Conservation (phyloP, 2,797 vertebrate species). For the Fratercula arctica region DNA sequence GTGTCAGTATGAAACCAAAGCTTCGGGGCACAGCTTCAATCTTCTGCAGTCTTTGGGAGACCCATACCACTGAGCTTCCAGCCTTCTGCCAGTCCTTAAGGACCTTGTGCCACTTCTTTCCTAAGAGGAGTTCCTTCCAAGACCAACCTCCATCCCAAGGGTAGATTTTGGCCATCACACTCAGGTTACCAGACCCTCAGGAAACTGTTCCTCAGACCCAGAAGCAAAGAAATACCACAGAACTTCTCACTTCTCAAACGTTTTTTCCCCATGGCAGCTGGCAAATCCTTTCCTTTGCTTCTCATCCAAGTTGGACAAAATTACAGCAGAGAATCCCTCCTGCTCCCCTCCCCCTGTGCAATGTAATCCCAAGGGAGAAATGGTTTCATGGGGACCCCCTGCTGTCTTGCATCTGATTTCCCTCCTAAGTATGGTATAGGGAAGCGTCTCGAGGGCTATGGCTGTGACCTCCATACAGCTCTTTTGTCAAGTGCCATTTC, state of each 20-base stretch:
- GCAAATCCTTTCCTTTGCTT: conserved; percentile 44
- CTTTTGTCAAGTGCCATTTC: conserved; percentile 62
- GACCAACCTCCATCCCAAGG: not conserved
- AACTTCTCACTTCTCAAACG: conserved; percentile 49
- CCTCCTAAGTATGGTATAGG: conserved; percentile 55
- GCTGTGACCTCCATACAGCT: conserved; percentile 25
- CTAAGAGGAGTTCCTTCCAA: not conserved
- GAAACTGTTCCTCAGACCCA: not conserved
- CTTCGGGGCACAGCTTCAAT: not conserved
- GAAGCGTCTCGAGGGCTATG: conserved; percentile 53
- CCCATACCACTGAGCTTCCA: not conserved
- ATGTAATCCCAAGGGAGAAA: conserved; percentile 57
- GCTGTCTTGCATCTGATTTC: conserved; percentile 69
- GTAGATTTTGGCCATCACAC: not conserved
- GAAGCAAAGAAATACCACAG: conserved; percentile 22
- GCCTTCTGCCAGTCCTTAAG: not conserved
- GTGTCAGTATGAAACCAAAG: not conserved
- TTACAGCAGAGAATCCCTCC: conserved; percentile 62
- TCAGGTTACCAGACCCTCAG: not conserved
- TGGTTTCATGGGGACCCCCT: conserved; percentile 67
- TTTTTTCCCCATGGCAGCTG: conserved; percentile 54
- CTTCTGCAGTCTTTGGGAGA: not conserved
- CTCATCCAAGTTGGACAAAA: conserved; percentile 66
- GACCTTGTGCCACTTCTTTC: not conserved
- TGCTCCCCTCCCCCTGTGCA: conserved; percentile 3